Evolutionary conservation across 2,797 vertebrate species (phyloP).

Genomic region (Myioborus miniatus): DNA sequence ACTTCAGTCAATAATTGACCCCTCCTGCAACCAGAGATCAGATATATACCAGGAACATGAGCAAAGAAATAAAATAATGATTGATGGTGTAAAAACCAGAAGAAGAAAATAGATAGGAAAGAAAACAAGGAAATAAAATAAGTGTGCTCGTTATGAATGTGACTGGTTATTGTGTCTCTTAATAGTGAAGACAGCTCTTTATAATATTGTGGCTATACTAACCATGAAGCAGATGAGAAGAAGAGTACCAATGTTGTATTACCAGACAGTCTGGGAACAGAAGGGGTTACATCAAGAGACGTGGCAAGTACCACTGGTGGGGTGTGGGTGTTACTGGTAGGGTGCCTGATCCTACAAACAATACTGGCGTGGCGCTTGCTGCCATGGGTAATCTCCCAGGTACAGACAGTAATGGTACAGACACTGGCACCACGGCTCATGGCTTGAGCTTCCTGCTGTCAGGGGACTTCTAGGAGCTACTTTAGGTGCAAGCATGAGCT

Average conservation of each 20-base stretch:
- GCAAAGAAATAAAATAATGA: constrained; percentile 5
- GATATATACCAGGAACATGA: constrained; percentile 17
- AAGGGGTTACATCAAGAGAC: constrained; percentile 5
- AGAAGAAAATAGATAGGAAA: background rate
- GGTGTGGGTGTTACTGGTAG: background rate
- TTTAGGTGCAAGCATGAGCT: background rate
- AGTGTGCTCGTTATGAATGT: background rate
- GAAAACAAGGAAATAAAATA: constrained; percentile 24
- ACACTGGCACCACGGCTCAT: background rate
- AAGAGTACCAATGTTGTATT: constrained; percentile 40
- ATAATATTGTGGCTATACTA: constrained; percentile 33
- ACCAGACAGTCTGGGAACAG: constrained; percentile 33
- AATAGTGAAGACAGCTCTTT: background rate
- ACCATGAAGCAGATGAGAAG: constrained; percentile 5
- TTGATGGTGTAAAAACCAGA: background rate
- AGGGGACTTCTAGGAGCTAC: background rate
- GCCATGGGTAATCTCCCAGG: background rate
- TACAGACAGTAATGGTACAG: background rate
- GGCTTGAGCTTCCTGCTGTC: background rate
- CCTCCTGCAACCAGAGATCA: constrained; percentile 57
- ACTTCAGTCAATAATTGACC: constrained; percentile 55
- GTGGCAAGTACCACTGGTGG: background rate
- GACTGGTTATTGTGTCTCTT: background rate
- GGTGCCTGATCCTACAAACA: constrained; percentile 14
- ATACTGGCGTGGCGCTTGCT: background rate